phyloP scores from a whole-genome alignment of 2,113 vertebrate genomes.

The Carassius auratus region DNA sequence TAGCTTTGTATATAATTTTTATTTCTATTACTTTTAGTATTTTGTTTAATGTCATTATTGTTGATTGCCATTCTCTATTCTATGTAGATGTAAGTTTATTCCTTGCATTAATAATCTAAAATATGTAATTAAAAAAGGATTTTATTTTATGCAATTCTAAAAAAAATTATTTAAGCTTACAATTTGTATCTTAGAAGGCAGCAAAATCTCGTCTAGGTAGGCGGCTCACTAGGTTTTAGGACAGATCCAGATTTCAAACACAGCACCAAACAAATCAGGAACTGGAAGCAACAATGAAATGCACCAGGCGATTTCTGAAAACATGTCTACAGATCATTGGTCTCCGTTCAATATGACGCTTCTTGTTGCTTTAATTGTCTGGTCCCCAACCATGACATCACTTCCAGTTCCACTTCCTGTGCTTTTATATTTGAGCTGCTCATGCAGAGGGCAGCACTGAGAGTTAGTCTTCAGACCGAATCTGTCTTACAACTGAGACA shows the following conservation, averaged over 20 bases:
- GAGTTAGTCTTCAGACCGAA: background rate
- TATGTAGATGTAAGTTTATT: background rate
- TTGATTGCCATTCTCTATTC: background rate
- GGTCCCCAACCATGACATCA: constrained; percentile 30
- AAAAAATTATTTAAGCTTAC: background rate
- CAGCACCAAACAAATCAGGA: background rate
- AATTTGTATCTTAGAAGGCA: background rate
- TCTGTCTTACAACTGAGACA: background rate
- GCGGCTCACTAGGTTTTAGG: background rate
- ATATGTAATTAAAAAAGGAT: background rate
- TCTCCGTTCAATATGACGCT: background rate
- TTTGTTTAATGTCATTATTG: background rate
- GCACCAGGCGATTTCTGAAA: constrained; percentile 4
- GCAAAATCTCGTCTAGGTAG: background rate
- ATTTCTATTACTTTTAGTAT: background rate
- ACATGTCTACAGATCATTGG: constrained; percentile 27
- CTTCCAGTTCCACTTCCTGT: constrained; percentile 32
- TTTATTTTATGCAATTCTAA: background rate
- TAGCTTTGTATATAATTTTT: background rate
- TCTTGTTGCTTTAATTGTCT: constrained; percentile 28
- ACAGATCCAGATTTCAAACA: constrained; percentile 3
- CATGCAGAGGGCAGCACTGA: background rate
- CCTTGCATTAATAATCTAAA: background rate
- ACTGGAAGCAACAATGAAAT: background rate
- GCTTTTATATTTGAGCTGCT: constrained; percentile 42